Evolutionary conservation across 2,113 vertebrate genomes (phyloP).

Genomic region (Coracopsis vasa): DNA sequence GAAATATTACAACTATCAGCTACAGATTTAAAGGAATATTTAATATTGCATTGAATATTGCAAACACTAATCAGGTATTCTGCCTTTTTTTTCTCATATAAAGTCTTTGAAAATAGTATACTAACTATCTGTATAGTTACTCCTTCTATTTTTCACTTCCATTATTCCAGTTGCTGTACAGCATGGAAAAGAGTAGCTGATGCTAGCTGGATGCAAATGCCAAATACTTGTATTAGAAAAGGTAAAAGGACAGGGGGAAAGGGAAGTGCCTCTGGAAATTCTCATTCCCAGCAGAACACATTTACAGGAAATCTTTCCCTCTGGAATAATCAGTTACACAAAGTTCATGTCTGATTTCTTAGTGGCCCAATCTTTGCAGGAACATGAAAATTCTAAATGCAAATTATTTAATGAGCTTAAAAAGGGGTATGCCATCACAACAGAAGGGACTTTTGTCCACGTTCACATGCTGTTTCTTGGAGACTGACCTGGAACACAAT

Average conservation of each 20-base stretch:
- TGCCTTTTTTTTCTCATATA: background rate
- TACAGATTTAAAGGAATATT: background rate
- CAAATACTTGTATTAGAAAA: background rate
- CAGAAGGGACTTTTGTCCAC: background rate
- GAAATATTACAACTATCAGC: background rate
- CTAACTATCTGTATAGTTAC: background rate
- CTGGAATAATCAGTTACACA: conserved; percentile 39
- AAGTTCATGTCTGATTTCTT: conserved; percentile 62
- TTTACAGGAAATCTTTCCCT: conserved; percentile 60
- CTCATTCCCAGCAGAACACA: conserved; percentile 36
- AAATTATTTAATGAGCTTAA: background rate
- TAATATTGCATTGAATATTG: background rate
- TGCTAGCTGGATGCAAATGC: conserved; percentile 13
- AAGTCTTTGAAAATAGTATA: background rate
- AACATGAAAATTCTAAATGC: background rate
- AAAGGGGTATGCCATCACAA: background rate
- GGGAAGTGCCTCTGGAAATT: background rate
- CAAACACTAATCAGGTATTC: background rate
- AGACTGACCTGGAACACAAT: background rate
- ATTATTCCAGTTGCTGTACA: background rate
- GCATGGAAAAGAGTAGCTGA: background rate
- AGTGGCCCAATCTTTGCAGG: conserved; percentile 28
- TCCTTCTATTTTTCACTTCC: background rate
- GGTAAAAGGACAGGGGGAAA: background rate
- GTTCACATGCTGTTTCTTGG: background rate